Percentiles rank a stretch among this genome's conserved stretches.
Evolutionary conservation across 2,113 vertebrate species (phyloP).

Genomic region (Oncorhynchus masou): DNA sequence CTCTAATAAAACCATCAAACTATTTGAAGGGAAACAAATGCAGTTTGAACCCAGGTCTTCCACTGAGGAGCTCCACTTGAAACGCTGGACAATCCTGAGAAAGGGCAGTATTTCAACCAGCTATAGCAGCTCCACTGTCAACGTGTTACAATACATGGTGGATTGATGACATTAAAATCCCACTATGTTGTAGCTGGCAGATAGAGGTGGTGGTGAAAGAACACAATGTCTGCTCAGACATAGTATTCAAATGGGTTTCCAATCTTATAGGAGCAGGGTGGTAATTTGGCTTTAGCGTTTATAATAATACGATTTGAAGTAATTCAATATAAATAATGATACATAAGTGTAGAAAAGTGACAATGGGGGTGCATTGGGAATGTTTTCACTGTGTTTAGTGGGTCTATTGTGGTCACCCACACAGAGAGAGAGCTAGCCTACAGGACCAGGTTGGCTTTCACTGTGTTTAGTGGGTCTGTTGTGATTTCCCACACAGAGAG

Average conservation of each 20-base stretch:
- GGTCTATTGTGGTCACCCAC: not conserved
- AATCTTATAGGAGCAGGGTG: not conserved
- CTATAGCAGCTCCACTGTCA: not conserved
- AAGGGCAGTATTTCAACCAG: conserved; percentile 1
- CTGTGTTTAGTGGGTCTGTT: too few species aligned
- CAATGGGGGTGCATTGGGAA: not conserved
- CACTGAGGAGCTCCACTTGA: not conserved
- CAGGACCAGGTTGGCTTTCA: not conserved
- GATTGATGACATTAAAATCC: not conserved
- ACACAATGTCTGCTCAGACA: conserved; percentile 5
- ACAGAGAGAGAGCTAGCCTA: not conserved
- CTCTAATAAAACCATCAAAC: too few species aligned
- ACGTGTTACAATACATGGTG: not conserved
- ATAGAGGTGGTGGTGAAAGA: conserved; percentile 1
- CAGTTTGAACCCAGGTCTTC: not conserved
- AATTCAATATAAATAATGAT: conserved; percentile 15
- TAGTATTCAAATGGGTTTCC: not conserved
- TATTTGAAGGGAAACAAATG: too few species aligned
- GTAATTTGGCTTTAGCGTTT: conserved; percentile 10
- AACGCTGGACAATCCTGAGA: not conserved
- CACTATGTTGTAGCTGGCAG: not conserved
- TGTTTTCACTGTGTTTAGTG: not conserved
- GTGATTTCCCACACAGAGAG: too few species aligned
- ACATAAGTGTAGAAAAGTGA: not conserved
- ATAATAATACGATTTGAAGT: not conserved